Base-by-base conservation (phyloP, 1,140 invertebrate genomes). In the Metopolophium dirhodum region DNA sequence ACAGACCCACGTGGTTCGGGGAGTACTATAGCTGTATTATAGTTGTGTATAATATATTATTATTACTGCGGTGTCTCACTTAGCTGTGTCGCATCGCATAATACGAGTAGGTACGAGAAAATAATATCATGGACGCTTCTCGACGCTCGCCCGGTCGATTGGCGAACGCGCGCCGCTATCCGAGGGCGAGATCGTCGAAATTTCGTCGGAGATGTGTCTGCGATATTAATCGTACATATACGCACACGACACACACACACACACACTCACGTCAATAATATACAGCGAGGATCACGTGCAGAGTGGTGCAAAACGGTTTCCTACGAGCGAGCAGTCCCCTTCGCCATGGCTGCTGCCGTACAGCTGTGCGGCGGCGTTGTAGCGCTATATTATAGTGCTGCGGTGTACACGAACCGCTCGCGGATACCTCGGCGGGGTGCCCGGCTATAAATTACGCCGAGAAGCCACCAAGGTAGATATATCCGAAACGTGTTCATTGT, bases 401-500 rank as follows among this genome's bases (percentile, higher is more conserved):
- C n/a, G n/a, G 14, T 18, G 61, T 77, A 77, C 22, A 30, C n/a
- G n/a, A 77, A 35, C 61, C 61, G n/a, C 30, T 37, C 45, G 77
- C 47, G 77, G 26, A 49, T 77, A 92, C 61, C 91, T n/a, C 91
- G 77, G 51, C 91, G 91, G 91, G 91, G 91, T 92, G 91, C 68
- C 89, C 77, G 77, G 91, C 91, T 83, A 92, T 92, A 92, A 92
- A 92, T 92, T 92, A 92, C 91, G 41, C 4, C 68, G 91, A 18
- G 91, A 83, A 83, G 77, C 91, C 91, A 92, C 91, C 91, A 51
- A 92, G 91, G 91, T 92, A 92, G 91, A 92, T 83, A 23, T 92
- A 49, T 92, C 91, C 91, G 77, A 92, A 92, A 92, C 68, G 91
- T 83, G 91, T 92, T 92, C 91, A 92, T 92, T 92, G 91, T 92